Conservation (phyloP, 2,888 invertebrate genomes). For the Apamea monoglypha region DNA sequence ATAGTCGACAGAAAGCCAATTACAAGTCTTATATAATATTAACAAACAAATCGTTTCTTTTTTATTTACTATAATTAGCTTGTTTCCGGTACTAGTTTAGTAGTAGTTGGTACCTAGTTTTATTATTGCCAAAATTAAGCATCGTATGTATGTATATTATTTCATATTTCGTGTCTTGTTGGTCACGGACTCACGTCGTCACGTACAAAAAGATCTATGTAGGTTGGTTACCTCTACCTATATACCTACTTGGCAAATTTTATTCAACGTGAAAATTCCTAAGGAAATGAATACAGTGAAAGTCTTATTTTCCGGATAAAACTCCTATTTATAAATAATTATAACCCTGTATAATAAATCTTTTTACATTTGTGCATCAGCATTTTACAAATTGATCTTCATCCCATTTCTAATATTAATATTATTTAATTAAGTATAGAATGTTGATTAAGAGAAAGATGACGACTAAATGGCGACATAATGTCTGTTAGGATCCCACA, state of each 20-base stretch:
- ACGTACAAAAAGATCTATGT: slow-evolving; percentile 1
- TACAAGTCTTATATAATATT: too few species aligned
- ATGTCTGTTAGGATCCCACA: slow-evolving; percentile 69
- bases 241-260: not conserved
- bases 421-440: not conserved
- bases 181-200: not conserved
- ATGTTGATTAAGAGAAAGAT: slow-evolving; percentile 25
- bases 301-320: not conserved
- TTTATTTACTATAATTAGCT: slow-evolving; percentile 5
- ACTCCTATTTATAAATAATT: not conserved
- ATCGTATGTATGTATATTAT: not conserved
- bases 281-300: not conserved
- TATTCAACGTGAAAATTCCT: not conserved
- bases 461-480: slow-evolving; percentile 66
- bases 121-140: slow-evolving; percentile 16
- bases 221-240: not conserved
- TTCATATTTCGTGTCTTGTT: slow-evolving; percentile 2
- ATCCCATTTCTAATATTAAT: not conserved
- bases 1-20: too few species aligned
- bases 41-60: slow-evolving; percentile 17
- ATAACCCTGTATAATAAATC: not conserved
- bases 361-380: not conserved
- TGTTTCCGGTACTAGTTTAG: slow-evolving; percentile 19
- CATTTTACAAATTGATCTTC: not conserved
- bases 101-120: too few species aligned